A percentile compares a stretch with the other conserved stretches of the same genome.
These are phyloP conservation scores for Solenopsis fugax DNA, from an alignment of 1,140 invertebrate genomes.

Conservation along the genomic window DNA sequence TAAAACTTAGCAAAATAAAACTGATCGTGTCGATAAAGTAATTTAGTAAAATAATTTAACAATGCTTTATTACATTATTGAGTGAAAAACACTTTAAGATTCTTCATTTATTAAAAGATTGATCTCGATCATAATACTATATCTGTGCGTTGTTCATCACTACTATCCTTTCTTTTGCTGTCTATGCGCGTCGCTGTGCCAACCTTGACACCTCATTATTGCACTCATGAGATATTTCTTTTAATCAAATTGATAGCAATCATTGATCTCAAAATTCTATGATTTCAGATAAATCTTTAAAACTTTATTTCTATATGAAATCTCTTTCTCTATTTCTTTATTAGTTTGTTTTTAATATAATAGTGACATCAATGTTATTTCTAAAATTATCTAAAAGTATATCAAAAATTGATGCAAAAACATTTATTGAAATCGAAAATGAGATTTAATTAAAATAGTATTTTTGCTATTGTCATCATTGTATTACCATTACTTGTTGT, in stretches of 20 bases:
- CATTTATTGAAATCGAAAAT: background rate
- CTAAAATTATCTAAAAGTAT: background rate
- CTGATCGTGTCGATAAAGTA: too few relatives aligned
- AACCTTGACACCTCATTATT: conserved; percentile 63
- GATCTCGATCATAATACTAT: background rate
- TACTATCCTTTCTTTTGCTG: conserved; percentile 16
- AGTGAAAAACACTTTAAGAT: background rate
- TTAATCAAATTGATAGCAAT: conserved; percentile 64
- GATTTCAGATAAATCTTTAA: background rate
- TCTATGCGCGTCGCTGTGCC: conserved; percentile 41
- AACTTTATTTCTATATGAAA: background rate
- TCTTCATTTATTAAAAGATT: background rate
- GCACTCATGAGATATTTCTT: conserved; percentile 28
- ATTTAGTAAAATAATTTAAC: background rate
- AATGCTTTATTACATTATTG: background rate
- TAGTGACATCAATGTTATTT: background rate
- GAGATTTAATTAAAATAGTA: background rate
- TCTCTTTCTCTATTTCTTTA: background rate
- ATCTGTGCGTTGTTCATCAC: background rate
- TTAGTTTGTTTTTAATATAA: background rate
- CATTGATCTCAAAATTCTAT: background rate
- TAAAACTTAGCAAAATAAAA: background rate
- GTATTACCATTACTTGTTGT: background rate
- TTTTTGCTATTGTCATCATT: background rate
- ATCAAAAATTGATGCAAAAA: background rate